Percentiles rank a stretch among this genome's conserved stretches.
Conservation (phyloP, 2,888 invertebrate genomes). For the Seladonia tumulorum region DNA sequence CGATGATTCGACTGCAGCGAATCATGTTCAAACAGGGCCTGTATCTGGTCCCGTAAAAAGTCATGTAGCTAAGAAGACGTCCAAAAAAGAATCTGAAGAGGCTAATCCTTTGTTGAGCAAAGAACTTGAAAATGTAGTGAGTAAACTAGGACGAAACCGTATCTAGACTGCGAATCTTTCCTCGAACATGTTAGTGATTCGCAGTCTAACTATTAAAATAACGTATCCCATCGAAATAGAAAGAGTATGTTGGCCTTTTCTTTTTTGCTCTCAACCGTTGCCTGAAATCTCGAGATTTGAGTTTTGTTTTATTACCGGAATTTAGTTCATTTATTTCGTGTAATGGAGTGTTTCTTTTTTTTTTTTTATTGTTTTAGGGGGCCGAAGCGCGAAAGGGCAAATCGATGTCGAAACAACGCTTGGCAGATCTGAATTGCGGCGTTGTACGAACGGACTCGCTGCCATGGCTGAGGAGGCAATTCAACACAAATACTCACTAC, state of each 20-base stretch:
- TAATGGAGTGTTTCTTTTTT: not conserved
- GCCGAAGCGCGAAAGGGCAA: constrained; percentile 75
- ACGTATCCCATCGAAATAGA: too few relatives aligned
- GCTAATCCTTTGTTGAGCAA: constrained; percentile 76
- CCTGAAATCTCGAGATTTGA: not conserved
- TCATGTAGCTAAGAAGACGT: constrained; percentile 70
- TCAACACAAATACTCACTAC: constrained; percentile 88
- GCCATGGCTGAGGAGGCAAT: constrained; percentile 85
- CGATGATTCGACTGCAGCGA: constrained; percentile 48
- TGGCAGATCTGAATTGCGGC: constrained; percentile 70
- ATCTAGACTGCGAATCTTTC: not conserved
- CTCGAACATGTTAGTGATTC: too few relatives aligned
- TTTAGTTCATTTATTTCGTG: not conserved
- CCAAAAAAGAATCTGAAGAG: constrained; percentile 78
- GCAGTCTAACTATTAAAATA: too few relatives aligned
- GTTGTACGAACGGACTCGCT: constrained; percentile 82
- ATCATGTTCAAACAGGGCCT: constrained; percentile 66
- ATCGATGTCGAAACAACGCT: constrained; percentile 75
- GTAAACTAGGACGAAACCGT: not conserved
- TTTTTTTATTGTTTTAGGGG: constrained; percentile 66
- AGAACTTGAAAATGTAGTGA: constrained; percentile 74
- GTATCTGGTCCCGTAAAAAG: constrained; percentile 72
- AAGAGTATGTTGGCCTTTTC: not conserved
- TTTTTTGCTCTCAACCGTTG: too few relatives aligned
- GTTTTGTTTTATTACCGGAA: not conserved